Base-by-base conservation (phyloP, 1,140 invertebrate genomes). In the Bemisia tabaci region DNA sequence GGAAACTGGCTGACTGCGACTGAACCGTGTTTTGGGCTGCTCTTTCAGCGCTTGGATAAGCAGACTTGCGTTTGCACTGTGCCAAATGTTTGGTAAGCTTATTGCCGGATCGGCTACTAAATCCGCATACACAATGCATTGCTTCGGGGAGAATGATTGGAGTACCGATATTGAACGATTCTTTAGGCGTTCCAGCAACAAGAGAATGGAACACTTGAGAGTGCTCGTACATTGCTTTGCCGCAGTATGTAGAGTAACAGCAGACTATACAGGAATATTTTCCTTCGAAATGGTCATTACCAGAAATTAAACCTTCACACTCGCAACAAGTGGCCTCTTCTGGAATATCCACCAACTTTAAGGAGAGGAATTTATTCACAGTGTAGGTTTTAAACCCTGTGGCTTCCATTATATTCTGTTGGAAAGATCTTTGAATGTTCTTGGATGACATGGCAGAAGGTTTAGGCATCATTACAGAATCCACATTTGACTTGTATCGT, bases 81-180 rank as follows among this genome's bases (percentile, higher is more conserved):
- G 82, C 79, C 71, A 88, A 72, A 78, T 87, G 86, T 48, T 80
- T 80, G 2, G 85, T 82, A 24, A 78, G 59, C 39, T 71, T 70
- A 75, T 80, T 78, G 74, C 89, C 88, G 71, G 88, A 83, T 59
- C 74, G 74, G n/a, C 84, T 85, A 59, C 76, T 78, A 74, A 85
- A 90, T 12, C 87, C 88, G 76, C 90, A 92, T 24, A 85, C 80
- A 75, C 90, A 92, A 73, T 85, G 81, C 79, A 91, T 80, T 72
- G 79, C 78, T 68, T 79, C 80, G 11, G 68, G 66, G 26, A 77
- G 58, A 2, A 68, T 64, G 33, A 71, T 66, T 1, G 68, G 61
- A 62, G 24, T 64, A 26, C 69, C 68, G 24, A 70, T 63, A 22
- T 65, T 66, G 25, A 66, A 68, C 24, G 65, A 21, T 60, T 48